phyloP scores from a whole-genome alignment of 2,888 invertebrate genomes.

The Tetheella fluctuosa region DNA sequence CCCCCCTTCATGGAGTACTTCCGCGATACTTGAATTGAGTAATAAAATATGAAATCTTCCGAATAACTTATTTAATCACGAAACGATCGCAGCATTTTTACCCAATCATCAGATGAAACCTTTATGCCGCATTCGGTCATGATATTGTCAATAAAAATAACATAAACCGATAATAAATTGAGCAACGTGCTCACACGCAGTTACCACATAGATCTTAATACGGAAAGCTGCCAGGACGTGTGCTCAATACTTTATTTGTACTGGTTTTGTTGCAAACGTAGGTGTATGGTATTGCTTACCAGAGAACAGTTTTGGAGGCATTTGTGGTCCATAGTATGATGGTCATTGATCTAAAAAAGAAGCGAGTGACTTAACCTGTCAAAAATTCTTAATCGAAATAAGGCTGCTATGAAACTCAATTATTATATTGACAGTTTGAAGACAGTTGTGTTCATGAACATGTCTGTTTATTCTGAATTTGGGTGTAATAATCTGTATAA shows the following conservation, averaged over 20 bases:
- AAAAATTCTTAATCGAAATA: too few species aligned
- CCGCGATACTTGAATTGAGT: neutral
- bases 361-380: too few species aligned
- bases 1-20: too few species aligned
- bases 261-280: constrained; percentile 1
- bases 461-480: too few species aligned
- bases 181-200: neutral
- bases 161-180: constrained; percentile 7
- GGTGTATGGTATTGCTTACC: too few species aligned
- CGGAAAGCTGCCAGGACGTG: constrained; percentile 18
- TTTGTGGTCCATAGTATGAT: neutral
- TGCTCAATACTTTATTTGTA: constrained; percentile 14
- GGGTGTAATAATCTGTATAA: too few species aligned
- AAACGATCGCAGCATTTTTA: neutral
- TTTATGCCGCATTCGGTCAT: neutral
- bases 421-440: too few species aligned
- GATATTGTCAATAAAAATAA: constrained; percentile 10
- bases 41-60: neutral
- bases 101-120: constrained; percentile 6
- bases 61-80: neutral
- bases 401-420: too few species aligned
- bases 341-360: neutral
- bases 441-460: too few species aligned
- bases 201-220: constrained; percentile 25
- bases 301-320: neutral